Percentiles rank a stretch among this genome's conserved stretches.
Evolutionary conservation across 1,140 invertebrate species (phyloP).

Genomic region (Parapsyche elsis): DNA sequence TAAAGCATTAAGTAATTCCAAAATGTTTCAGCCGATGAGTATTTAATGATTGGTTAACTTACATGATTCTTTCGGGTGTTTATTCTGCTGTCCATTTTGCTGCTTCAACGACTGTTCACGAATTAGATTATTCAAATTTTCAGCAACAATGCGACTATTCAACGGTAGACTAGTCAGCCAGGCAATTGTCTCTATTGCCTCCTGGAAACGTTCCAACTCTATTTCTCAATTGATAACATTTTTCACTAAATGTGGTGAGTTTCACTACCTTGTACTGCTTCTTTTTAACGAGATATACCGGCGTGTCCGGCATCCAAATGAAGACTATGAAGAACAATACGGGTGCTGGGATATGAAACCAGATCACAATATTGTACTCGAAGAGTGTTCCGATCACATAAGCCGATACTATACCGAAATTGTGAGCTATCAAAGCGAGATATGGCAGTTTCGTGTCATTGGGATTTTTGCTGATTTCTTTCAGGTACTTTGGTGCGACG

Average conservation of each 20-base stretch:
- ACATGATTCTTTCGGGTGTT: background rate
- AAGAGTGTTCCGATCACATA: background rate
- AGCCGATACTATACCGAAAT: background rate
- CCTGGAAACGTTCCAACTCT: constrained; percentile 29
- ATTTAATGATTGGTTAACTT: background rate
- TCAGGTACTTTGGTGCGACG: background rate
- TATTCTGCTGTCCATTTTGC: constrained; percentile 4
- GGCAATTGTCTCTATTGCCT: constrained; percentile 46
- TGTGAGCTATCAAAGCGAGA: background rate
- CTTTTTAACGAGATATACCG: constrained; percentile 6
- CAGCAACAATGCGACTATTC: background rate
- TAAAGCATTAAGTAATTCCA: constrained; percentile 9
- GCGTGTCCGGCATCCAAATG: constrained; percentile 7
- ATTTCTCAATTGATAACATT: background rate
- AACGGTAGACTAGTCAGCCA: constrained; percentile 38
- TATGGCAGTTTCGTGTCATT: background rate
- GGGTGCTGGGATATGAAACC: background rate
- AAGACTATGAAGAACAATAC: constrained; percentile 10
- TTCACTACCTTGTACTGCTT: background rate
- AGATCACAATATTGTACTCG: background rate
- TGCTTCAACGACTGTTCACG: background rate
- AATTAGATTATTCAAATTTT: constrained; percentile 9
- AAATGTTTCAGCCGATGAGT: background rate
- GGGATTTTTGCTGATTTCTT: background rate
- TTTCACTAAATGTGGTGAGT: background rate